phyloP scores from a whole-genome alignment of 35 echinoderm and acorn worm species.

The Ophioderma brevispina region DNA sequence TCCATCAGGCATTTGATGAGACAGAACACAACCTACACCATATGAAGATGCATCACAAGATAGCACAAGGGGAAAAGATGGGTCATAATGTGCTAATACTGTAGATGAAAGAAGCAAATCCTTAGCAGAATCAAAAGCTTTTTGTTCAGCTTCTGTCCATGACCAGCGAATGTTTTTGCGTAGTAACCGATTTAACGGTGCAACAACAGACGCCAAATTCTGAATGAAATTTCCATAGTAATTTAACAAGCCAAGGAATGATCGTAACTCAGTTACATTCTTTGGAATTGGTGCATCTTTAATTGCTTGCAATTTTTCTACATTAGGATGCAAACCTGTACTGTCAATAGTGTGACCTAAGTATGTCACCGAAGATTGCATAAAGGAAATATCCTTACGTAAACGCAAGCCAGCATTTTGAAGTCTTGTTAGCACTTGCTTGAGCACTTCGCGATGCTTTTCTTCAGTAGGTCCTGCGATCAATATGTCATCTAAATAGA shows the following conservation, averaged over 20 bases:
- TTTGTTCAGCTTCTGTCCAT: conserved; percentile 8
- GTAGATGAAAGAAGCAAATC: conserved; percentile 11
- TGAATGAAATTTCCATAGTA: conserved; percentile 71
- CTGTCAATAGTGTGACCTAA: conserved; percentile 30
- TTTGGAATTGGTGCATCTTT: conserved; percentile 26
- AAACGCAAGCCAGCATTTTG: conserved; percentile 40
- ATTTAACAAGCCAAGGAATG: conserved; percentile 45
- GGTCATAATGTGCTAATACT: conserved; percentile 58
- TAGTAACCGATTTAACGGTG: conserved; percentile 20
- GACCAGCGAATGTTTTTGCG: background rate
- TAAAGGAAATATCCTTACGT: conserved; percentile 24
- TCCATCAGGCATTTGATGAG: conserved; percentile 27
- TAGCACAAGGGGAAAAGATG: conserved; percentile 39
- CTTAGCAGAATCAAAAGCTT: conserved; percentile 33
- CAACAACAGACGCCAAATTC: conserved; percentile 37
- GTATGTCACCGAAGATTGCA: conserved; percentile 22
- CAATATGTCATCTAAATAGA: conserved; percentile 73
- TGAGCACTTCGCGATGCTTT: conserved; percentile 48
- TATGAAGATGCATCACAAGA: conserved; percentile 61
- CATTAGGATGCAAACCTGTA: conserved; percentile 5
- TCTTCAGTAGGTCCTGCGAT: conserved; percentile 41
- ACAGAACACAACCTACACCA: conserved; percentile 63
- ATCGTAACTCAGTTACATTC: conserved; percentile 44
- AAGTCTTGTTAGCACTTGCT: conserved; percentile 50
- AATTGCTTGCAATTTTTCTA: conserved; percentile 37